phyloP scores from a whole-genome alignment of 2,888 invertebrate species.

The Hypomecis punctinalis region DNA sequence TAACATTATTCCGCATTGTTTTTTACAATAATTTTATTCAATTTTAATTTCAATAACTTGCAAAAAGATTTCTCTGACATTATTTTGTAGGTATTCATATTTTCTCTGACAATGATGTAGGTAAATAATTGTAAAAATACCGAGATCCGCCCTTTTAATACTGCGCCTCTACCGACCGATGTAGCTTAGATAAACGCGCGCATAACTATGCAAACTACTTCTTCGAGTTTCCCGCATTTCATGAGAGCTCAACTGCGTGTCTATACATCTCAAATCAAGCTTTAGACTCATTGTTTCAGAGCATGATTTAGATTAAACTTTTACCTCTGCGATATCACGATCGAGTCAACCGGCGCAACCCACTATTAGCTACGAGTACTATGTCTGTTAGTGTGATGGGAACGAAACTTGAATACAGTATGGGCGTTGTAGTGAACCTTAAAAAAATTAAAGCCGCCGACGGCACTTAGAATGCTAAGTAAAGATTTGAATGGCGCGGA shows the following conservation, averaged over 20 bases:
- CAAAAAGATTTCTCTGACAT: too few species aligned
- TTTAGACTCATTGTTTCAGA: slow-evolving; percentile 50
- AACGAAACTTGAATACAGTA: slow-evolving; percentile 77
- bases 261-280: slow-evolving; percentile 54
- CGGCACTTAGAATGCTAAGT: slow-evolving; percentile 77
- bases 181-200: slow-evolving; percentile 78
- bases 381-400: slow-evolving; percentile 73
- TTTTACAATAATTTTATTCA: too few species aligned
- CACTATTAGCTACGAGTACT: slow-evolving; percentile 75
- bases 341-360: slow-evolving; percentile 52
- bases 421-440: slow-evolving; percentile 73
- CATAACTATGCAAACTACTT: slow-evolving; percentile 81
- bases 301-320: slow-evolving; percentile 47
- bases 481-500: slow-evolving; percentile 73
- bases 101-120: too few species aligned
- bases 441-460: slow-evolving; percentile 76
- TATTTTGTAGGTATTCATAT: too few species aligned
- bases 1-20: too few species aligned
- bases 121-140: background rate
- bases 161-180: slow-evolving; percentile 64
- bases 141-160: slow-evolving; percentile 11
- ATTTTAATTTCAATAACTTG: too few species aligned
- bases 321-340: slow-evolving; percentile 43
- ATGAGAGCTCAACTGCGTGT: slow-evolving; percentile 50
- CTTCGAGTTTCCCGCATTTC: slow-evolving; percentile 42